These are phyloP conservation scores for Caenorhabditis brenneri DNA, from an alignment of 1,140 invertebrate genomes.

Conservation along the genomic window DNA sequence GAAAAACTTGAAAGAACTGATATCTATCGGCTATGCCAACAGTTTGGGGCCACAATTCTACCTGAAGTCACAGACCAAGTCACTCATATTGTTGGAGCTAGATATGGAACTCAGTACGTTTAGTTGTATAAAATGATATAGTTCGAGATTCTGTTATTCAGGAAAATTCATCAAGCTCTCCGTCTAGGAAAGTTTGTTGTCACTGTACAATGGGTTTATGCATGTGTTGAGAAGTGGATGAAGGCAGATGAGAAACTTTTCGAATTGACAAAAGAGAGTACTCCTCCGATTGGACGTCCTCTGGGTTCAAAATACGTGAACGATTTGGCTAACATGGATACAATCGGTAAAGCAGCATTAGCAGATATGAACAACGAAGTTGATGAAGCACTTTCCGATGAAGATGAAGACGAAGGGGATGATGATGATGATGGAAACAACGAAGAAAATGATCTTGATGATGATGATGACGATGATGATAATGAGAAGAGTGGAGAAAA, in stretches of 20 bases:
- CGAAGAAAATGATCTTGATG: not conserved
- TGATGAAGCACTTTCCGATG: constrained; percentile 54
- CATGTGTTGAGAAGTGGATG: constrained; percentile 51
- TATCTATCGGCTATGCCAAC: constrained; percentile 44
- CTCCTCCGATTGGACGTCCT: constrained; percentile 34
- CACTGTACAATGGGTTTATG: constrained; percentile 48
- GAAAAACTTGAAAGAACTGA: constrained; percentile 44
- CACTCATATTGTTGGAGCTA: constrained; percentile 53
- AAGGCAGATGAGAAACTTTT: constrained; percentile 50
- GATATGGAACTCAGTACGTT: constrained; percentile 55
- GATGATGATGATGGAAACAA: constrained; percentile 49
- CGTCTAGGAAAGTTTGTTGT: constrained; percentile 45
- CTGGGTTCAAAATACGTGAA: constrained; percentile 21
- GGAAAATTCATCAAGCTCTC: constrained; percentile 50
- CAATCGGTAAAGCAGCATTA: constrained; percentile 44
- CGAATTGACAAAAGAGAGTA: constrained; percentile 47
- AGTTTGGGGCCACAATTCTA: constrained; percentile 51
- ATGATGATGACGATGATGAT: not conserved
- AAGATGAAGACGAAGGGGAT: constrained; percentile 51
- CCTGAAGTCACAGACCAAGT: constrained; percentile 42
- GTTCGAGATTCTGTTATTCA: constrained; percentile 6
- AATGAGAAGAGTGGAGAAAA: not conserved
- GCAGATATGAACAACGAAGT: constrained; percentile 53
- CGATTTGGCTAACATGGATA: constrained; percentile 53
- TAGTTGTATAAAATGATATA: not conserved